Evolutionary conservation across 1,140 invertebrate genomes (phyloP), one percentile per base, ranked within the genome.

Genomic region (Conus betulinus): DNA sequence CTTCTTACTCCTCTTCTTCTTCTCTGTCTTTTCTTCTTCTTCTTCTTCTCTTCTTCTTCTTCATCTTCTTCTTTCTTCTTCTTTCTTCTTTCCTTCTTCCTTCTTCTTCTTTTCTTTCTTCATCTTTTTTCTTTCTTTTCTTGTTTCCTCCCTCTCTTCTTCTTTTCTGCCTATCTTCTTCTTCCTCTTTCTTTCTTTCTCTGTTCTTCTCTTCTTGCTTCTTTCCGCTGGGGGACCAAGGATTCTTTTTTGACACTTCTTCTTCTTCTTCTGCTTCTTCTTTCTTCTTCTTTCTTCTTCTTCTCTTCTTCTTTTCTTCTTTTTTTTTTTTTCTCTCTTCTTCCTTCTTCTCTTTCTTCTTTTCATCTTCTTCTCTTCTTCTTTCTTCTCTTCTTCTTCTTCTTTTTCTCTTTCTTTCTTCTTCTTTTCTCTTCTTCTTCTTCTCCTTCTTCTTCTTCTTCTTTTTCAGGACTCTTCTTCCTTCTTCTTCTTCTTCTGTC

Each of bases 111-210:
- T 1, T 60, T 60, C 57, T 60, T 15, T 60, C 57, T 60, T 8
- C 15, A 0, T 60, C 57, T 60, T 60, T 4, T 60, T 1, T 60
- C 4, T 4, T 60, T 15, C 15, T 15, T 60, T 4, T 60, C 71
- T 74, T 23, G 8, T 23, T 74, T 23, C 23, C 71, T 74, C 71
- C 23, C 71, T 74, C 76, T 78, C 27, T 39, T 60, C 67, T 71
- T 17, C 51, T 13, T 55, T 27, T 20, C 39, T 81, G 25, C 10
- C 11, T 81, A n/a, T 81, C 52, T 3, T 23, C 39, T 27, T 52
- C 53, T 81, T 27, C 51, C 79, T 81, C 79, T 81, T 27, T 39
- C 79, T 81, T 27, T 81, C 79, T 39, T 17, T 71, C 23, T 71
- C 67, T 71, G 5, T 71, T 71, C 20, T 17, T 20, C 67, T 23